Conservation (phyloP, 2,113 vertebrate genomes). For the Dascyllus trimaculatus region DNA sequence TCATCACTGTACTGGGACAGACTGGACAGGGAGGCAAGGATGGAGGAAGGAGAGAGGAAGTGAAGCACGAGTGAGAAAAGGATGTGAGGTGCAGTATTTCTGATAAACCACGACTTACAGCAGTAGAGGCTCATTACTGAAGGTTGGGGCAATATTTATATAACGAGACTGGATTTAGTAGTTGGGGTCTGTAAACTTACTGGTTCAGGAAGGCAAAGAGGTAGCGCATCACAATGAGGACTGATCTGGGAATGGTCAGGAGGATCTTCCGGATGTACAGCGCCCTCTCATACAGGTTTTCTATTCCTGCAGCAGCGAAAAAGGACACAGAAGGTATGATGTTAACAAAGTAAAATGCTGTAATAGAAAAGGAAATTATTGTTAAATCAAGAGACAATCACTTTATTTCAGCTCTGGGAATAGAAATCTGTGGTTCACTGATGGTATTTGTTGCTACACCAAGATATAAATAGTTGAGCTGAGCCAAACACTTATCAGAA, state of each 20-base stretch:
- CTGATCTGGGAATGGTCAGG: conserved; percentile 93
- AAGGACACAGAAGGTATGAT: background rate
- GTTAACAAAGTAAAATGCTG: background rate
- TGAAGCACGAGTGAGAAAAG: background rate
- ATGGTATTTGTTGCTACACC: conserved; percentile 9
- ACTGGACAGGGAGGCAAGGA: conserved; percentile 74
- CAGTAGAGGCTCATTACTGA: background rate
- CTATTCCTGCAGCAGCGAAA: conserved; percentile 88
- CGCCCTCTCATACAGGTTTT: conserved; percentile 97
- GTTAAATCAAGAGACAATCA: background rate
- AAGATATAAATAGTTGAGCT: conserved; percentile 19
- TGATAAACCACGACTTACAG: background rate
- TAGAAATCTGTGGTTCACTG: background rate
- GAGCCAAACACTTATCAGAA: conserved; percentile 26
- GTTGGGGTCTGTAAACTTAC: conserved; percentile 84
- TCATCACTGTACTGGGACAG: conserved; percentile 99
- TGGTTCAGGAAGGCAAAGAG: conserved; percentile 99
- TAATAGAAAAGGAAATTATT: background rate
- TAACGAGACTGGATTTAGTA: background rate
- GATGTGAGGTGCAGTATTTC: background rate
- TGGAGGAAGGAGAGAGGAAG: background rate
- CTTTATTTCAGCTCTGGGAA: no score
- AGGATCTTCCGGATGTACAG: conserved; percentile 97
- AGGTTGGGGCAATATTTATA: background rate
- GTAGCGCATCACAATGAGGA: conserved; percentile 98